Evolutionary conservation across 2,888 invertebrate species (phyloP).

Genomic region (Petrophora chlorosata): DNA sequence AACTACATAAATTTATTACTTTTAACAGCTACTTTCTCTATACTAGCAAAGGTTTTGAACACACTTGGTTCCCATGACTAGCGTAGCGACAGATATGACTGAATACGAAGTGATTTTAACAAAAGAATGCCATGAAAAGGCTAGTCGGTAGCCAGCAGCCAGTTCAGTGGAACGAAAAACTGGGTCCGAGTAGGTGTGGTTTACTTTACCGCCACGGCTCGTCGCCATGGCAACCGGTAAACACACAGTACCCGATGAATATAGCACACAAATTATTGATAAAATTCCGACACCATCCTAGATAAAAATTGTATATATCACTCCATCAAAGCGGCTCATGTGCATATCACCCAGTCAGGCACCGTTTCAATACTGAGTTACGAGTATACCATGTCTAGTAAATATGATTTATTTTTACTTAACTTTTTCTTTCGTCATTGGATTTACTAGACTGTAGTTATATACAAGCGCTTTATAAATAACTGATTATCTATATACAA

Average conservation of each 20-base stretch:
- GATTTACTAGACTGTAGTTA: no score
- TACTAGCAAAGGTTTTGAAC: constrained; percentile 5
- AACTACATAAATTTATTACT: neutral
- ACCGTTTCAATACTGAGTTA: neutral
- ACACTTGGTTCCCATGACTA: constrained; percentile 12
- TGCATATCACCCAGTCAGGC: neutral
- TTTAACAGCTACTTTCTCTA: neutral
- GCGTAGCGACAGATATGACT: constrained; percentile 2
- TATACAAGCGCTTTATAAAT: no score
- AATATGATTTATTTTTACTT: no score
- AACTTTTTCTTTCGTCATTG: no score
- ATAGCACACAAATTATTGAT: constrained; percentile 66
- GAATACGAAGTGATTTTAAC: constrained; percentile 13
- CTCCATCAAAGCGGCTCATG: constrained; percentile 20
- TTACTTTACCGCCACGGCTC: constrained; percentile 60
- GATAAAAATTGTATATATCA: no score
- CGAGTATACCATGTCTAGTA: neutral
- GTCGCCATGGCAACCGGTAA: constrained; percentile 66
- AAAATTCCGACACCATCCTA: constrained; percentile 61
- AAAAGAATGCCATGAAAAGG: constrained; percentile 32
- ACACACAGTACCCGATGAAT: constrained; percentile 62
- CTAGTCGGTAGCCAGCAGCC: constrained; percentile 33
- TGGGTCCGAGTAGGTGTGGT: constrained; percentile 71
- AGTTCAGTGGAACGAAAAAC: constrained; percentile 54
- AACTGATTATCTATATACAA: no score